Evolutionary conservation across 2,113 vertebrate genomes (phyloP).

Genomic region (Ceuthmochares aereus): DNA sequence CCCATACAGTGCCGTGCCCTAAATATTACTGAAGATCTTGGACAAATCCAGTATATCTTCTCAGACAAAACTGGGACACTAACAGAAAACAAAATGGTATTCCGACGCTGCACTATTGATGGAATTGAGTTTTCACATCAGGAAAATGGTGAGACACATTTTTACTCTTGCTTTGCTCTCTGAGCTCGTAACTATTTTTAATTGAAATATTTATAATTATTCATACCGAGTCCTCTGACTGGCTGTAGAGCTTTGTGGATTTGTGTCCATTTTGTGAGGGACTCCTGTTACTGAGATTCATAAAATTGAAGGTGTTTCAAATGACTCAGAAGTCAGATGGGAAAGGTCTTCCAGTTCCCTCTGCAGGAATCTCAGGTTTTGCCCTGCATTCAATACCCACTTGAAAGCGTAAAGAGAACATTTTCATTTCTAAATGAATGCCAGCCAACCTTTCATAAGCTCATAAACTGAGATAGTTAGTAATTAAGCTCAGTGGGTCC

Average conservation of each 20-base stretch:
- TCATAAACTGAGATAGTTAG: not conserved
- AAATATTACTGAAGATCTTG: constrained; percentile 83
- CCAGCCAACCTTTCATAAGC: not conserved
- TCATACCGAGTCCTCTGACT: not conserved
- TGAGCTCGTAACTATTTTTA: not conserved
- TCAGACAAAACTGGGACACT: constrained; percentile 86
- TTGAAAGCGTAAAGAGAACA: not conserved
- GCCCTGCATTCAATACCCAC: not conserved
- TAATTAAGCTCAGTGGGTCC: not conserved
- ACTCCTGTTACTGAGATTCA: not conserved
- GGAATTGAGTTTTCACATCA: constrained; percentile 83
- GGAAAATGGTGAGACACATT: constrained; percentile 76
- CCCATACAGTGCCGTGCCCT: constrained; percentile 80
- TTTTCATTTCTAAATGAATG: not conserved
- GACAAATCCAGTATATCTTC: constrained; percentile 84
- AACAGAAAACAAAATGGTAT: constrained; percentile 87
- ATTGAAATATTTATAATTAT: not conserved
- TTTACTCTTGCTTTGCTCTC: not conserved
- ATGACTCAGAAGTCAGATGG: not conserved
- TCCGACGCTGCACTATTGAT: constrained; percentile 79
- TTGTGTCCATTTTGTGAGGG: not conserved
- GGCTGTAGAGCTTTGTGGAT: not conserved
- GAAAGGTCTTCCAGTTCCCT: not conserved
- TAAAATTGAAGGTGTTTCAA: not conserved
- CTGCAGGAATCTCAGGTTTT: not conserved